A percentile compares a stretch with the other conserved stretches of the same genome.
phyloP scores from a whole-genome alignment of 1,140 invertebrate genomes.

The Holcopasites calliopsidis region DNA sequence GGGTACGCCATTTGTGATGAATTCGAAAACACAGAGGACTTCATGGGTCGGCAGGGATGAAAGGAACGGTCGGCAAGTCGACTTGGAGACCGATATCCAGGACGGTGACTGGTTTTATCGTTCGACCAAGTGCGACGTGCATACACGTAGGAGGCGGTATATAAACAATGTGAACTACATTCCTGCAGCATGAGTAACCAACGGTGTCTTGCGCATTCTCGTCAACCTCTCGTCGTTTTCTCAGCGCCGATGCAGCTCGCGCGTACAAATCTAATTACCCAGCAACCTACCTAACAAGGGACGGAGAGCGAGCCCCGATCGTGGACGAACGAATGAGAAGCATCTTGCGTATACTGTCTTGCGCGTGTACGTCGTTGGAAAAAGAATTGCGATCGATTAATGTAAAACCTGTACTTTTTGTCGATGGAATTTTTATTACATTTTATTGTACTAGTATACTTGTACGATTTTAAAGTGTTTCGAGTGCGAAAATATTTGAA shows the following conservation, averaged over 20 bases:
- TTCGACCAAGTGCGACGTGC: constrained; percentile 46
- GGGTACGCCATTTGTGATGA: background rate
- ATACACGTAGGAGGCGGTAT: constrained; percentile 44
- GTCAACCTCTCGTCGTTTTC: constrained; percentile 44
- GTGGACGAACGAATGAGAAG: background rate
- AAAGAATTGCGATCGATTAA: background rate
- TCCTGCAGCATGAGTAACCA: constrained; percentile 55
- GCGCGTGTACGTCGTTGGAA: background rate
- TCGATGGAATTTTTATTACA: no score
- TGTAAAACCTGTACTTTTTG: no score
- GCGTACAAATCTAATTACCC: constrained; percentile 48
- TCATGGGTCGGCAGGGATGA: constrained; percentile 25
- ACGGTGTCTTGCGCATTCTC: constrained; percentile 50
- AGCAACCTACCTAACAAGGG: constrained; percentile 31
- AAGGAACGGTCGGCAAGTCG: background rate
- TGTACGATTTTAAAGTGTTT: no score
- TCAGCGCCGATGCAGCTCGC: constrained; percentile 15
- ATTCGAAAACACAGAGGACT: constrained; percentile 1
- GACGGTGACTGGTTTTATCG: constrained; percentile 41
- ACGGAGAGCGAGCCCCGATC: background rate
- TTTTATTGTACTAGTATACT: no score
- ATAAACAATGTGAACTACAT: constrained; percentile 65
- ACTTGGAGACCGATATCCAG: background rate
- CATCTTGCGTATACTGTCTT: background rate
- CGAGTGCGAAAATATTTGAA: no score